Evolutionary conservation across 2,113 vertebrate species (phyloP).

Genomic region (Psephotus haematonotus): DNA sequence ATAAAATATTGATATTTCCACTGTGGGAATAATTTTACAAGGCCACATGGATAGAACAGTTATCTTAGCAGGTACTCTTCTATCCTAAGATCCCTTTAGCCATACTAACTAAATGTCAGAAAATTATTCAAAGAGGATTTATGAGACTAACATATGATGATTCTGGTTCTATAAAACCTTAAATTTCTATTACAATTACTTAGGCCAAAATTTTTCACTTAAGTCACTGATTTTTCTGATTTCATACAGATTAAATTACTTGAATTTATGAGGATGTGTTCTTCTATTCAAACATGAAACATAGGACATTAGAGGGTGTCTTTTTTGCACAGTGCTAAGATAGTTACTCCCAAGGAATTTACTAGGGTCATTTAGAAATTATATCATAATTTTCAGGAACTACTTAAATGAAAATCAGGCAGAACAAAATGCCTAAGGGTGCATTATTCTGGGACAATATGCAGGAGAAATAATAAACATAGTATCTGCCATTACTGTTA

Average conservation of each 20-base stretch:
- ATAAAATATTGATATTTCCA: background rate
- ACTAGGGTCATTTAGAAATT: constrained; percentile 5
- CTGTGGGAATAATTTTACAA: background rate
- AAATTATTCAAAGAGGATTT: background rate
- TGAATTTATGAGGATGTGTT: background rate
- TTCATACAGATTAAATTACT: background rate
- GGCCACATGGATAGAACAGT: background rate
- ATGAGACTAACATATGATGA: background rate
- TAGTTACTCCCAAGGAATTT: background rate
- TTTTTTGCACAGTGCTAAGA: background rate
- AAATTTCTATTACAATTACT: background rate
- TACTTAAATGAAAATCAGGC: background rate
- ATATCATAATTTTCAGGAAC: background rate
- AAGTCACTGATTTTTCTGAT: background rate
- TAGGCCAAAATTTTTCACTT: background rate
- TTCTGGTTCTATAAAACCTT: background rate
- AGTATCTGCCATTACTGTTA: background rate
- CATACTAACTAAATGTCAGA: background rate
- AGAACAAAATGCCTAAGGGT: background rate
- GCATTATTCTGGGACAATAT: background rate
- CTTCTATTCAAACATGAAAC: background rate
- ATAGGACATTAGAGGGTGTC: background rate
- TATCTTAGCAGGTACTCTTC: background rate
- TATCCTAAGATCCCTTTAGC: background rate
- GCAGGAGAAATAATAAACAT: background rate